Base-by-base conservation (phyloP, 1,140 invertebrate species). In the Geopemphigus sp. region DNA sequence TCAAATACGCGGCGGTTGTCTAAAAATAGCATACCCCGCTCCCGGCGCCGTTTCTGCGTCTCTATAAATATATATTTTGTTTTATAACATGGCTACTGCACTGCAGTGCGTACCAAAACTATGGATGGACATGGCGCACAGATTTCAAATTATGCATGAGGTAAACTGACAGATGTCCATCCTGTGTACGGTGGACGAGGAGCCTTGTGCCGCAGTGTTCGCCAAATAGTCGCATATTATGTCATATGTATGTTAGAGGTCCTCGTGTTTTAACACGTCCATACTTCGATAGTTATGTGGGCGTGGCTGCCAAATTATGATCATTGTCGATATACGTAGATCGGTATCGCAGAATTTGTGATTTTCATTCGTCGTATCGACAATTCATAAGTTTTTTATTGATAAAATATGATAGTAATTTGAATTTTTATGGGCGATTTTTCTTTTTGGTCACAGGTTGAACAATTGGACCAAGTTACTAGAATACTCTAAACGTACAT, bases 21-120 rank as follows among this genome's bases (percentile, higher is more conserved):
- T 70, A 70, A 70, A 70, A 70, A 70, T 70, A 70, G 50, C 17
- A 50, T 4, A 47, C 66, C 66, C 66, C 45, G 66, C 24, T 11
- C 1, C 26, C 24, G 66, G 17, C 47, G 19, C 15, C 50, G 66
- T 70, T 68, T 39, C 50, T 70, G 66, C 50, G 66, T 70, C 66
- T 70, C 47, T 70, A 70, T 50, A 70, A 70, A 70, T 53, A 53
- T 70, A 70, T 57, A 24, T 10, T 22, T 59, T 26, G 22, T 59
- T 12, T 59, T 24, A 26, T 50, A 70, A 24, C 17, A 26, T 50
- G 24, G 22, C 22, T n/a, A 53, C 57, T 6, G 57, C 24, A 22
- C 1, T 2, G 24, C 66, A 50, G 45, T 47, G 45, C 45, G 22
- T 26, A 47, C 45, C 66, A 53, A 70, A 29, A 50, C 47, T n/a